These are phyloP conservation scores for Grantiella picta DNA, from an alignment of 2,113 vertebrate genomes.

Conservation along the genomic window DNA sequence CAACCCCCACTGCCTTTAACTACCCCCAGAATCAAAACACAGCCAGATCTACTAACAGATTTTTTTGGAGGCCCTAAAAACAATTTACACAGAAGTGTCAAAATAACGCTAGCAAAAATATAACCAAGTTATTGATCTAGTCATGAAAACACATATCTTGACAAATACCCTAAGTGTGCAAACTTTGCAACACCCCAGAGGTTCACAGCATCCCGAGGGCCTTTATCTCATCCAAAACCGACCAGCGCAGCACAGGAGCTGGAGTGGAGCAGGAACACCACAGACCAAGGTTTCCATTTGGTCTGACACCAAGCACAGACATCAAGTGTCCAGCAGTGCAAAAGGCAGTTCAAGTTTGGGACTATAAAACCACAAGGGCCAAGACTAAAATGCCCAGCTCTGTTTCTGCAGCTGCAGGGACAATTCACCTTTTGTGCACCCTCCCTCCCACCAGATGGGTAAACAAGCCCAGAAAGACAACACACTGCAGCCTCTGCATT, in stretches of 20 bases:
- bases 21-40: neutral
- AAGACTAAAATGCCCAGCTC: neutral
- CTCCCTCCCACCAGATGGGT: neutral
- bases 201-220: neutral
- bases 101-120: neutral
- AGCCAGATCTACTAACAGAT: neutral
- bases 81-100: neutral
- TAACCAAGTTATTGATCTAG: neutral
- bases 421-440: neutral
- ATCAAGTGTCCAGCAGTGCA: neutral
- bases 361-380: neutral
- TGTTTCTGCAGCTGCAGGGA: conserved; percentile 9
- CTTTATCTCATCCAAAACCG: neutral
- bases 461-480: neutral
- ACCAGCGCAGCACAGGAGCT: neutral
- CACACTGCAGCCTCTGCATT: neutral
- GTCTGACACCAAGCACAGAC: neutral
- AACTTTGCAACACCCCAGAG: neutral
- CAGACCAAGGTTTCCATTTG: neutral
- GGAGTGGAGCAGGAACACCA: neutral
- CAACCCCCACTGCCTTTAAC: neutral
- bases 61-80: neutral
- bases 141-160: neutral
- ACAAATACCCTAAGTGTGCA: neutral
- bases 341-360: neutral